Evolutionary conservation across 2,797 vertebrate species (phyloP), one percentile per base, ranked within the genome.

Genomic region (Acanthurus lineatus): DNA sequence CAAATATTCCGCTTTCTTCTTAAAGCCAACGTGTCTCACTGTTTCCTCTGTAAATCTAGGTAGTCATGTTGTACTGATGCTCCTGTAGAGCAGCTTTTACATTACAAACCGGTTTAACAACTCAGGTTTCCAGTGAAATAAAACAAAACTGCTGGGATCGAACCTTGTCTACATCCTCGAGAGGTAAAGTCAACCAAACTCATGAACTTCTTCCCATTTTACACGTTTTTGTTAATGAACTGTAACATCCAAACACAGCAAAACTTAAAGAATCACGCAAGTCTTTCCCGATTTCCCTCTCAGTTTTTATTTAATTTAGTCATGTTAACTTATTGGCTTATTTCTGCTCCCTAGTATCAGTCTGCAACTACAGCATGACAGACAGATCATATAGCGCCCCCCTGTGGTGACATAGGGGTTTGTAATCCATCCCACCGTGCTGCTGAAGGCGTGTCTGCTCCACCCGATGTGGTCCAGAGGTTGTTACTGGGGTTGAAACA

Each of bases 301-400:
- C 20, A 51, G 75, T 83, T 88, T 91, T 92, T 92, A 91, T 92
- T 94, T 81, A 25, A 88, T 81, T 82, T 81, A 66, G 86, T 88
- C 76, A 52, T 68, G 35, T 85, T 77, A 61, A 77, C 6, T 82
- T 86, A 82, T 81, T 85, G 79, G 68, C 73, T 86, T 72, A 57
- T 78, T 72, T 76, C 59, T 86, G 54, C 72, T 80, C 42, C 28
- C 82, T 77, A 64, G 60, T 74, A 58, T 76, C 68, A 79, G 25
- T 87, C 63, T 76, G 68, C 80, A 76, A 78, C 48, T 71, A 74
- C 73, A 81, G 70, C 68, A 35, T 64, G 66, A 77, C 74, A 74
- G 71, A 72, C 62, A 87, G 63, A 70, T 85, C 81, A 59, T 49
- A 83, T 54, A 87, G 83, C 74, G 59, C 89, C 91, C 82, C 51